Evolutionary conservation across 2,888 invertebrate species (phyloP).

Genomic region (Plemyria rubiginata): DNA sequence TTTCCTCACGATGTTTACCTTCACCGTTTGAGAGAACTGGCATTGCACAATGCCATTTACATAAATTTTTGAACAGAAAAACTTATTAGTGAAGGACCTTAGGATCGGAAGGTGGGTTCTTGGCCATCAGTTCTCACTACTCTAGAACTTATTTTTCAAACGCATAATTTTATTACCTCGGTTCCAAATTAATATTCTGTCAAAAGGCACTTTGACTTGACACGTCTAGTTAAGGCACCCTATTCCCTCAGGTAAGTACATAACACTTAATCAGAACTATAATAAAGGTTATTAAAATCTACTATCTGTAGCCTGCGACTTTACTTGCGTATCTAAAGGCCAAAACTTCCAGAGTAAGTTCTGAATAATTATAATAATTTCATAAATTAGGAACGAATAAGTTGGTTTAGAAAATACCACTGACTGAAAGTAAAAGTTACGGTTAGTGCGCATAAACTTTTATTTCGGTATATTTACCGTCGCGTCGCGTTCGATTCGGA

Average conservation of each 20-base stretch:
- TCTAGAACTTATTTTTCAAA: too few relatives aligned
- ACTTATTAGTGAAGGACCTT: too few relatives aligned
- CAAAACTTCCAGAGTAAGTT: background rate
- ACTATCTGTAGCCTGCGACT: background rate
- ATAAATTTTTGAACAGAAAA: too few relatives aligned
- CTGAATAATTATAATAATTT: background rate
- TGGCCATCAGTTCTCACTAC: too few relatives aligned
- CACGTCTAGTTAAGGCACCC: background rate
- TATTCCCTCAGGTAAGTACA: background rate
- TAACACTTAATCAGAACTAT: constrained; percentile 3
- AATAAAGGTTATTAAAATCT: background rate
- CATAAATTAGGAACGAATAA: background rate
- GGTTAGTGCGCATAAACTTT: background rate
- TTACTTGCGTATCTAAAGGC: background rate
- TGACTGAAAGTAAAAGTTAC: background rate
- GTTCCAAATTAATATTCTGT: background rate
- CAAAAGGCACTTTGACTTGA: constrained; percentile 2
- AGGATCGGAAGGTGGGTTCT: too few relatives aligned
- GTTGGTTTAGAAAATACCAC: background rate
- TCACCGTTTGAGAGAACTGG: too few relatives aligned
- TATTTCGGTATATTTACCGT: too few relatives aligned
- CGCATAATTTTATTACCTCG: background rate
- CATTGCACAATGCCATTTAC: too few relatives aligned
- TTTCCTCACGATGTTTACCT: too few relatives aligned
- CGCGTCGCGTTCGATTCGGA: background rate